Evolutionary conservation across 64 coral and sea anemone species (phyloP), one percentile per base, ranked within the genome.

Genomic region (Montipora sp.): DNA sequence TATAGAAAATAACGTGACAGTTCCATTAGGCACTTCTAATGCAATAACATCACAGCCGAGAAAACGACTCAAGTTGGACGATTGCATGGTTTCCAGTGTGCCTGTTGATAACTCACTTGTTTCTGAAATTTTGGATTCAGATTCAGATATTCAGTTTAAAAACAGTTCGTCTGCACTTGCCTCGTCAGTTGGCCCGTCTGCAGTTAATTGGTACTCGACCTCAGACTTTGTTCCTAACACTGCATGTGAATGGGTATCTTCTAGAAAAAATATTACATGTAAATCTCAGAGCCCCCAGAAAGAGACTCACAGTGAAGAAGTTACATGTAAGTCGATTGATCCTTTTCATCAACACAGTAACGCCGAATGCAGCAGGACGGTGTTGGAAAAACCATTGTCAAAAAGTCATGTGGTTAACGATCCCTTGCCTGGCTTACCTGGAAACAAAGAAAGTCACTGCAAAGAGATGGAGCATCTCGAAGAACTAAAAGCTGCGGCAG

Each of bases 401-500:
- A 0, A 75, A 46, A 7, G 8, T n/a, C 2, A 19, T 9, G n/a
- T 43, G 14, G 43, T 44, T 76, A 51, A 44, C 22, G 46, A 89
- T 69, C 45, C 65, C 15, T 8, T 47, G 4, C 15, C 57, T 9
- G 46, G 58, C 13, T 75, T 47, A 45, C 8, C 4, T 75, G 19
- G 1, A 81, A 18, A 4, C 1, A 46, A 79, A 16, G 77, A 75
- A 46, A 47, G 46, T 50, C 5, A n/a, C 20, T 46, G 24, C 80
- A 83, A 75, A 46, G 67, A 20, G 0, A n/a, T 8, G 27, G 90
- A 92, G 10, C 77, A 83, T 36, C 75, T 93, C 14, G 74, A 87
- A 93, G 83, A 93, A 46, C 2, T 36, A 36, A 36, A 36, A 36
- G 36, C 36, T 36, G 36, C 36, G 36, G 91, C 91, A 5, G 83